phyloP scores from a whole-genome alignment of 2,797 vertebrate species.

The Eremophila alpestris region DNA sequence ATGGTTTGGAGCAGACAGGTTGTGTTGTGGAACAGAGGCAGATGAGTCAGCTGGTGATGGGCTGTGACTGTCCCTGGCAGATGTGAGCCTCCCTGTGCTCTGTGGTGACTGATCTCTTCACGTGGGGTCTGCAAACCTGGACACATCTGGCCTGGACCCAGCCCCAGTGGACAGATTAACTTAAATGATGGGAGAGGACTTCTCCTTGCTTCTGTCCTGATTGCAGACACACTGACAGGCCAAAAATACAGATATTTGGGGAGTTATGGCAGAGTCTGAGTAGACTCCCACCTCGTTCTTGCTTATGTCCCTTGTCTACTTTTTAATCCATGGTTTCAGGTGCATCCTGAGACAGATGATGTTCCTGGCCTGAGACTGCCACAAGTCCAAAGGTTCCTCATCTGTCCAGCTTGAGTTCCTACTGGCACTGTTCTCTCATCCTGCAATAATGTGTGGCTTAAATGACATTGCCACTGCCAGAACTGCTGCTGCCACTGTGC shows the following conservation, averaged over 20 bases:
- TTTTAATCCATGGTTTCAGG: neutral
- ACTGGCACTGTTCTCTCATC: neutral
- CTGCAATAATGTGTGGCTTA: rapidly evolving
- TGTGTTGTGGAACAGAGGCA: neutral
- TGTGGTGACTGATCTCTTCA: rapidly evolving
- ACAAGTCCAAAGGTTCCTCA: neutral
- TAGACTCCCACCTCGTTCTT: neutral
- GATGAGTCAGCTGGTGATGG: neutral
- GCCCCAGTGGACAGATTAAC: neutral
- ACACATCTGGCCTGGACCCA: neutral
- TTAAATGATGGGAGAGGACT: too few relatives aligned
- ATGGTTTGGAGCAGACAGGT: neutral
- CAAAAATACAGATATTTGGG: neutral
- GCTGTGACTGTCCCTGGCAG: rapidly evolving
- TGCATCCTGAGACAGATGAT: neutral
- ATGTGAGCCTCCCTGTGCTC: neutral
- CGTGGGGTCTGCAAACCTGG: neutral
- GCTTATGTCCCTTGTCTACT: neutral
- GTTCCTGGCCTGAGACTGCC: neutral
- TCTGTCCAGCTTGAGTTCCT: neutral
- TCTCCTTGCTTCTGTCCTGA: neutral
- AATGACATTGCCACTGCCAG: neutral
- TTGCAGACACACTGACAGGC: neutral
- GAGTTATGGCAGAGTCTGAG: neutral
- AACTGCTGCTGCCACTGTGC: neutral